Conservation (phyloP, 2,797 vertebrate species). For the Channa striata region DNA sequence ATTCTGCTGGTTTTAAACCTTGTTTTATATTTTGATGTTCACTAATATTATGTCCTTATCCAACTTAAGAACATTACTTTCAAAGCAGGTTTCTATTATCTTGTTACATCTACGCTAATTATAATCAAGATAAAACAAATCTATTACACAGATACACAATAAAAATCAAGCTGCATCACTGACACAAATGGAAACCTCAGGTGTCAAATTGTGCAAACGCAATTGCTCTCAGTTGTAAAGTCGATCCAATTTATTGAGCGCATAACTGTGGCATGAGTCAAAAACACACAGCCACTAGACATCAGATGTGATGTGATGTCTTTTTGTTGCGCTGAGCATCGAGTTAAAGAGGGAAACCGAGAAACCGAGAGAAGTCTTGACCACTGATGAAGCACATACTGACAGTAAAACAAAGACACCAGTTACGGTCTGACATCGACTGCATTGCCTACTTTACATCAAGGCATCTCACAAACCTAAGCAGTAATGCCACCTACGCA, state of each 20-base stretch:
- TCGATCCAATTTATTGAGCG: background rate
- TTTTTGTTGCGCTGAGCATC: constrained; percentile 4
- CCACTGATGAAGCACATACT: constrained; percentile 41
- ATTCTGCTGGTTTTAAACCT: background rate
- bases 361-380: constrained; percentile 22
- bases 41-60: constrained; percentile 8
- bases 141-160: constrained; percentile 5
- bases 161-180: constrained; percentile 4
- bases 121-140: constrained; percentile 14
- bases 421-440: constrained; percentile 17
- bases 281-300: background rate
- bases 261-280: background rate
- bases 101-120: constrained; percentile 5
- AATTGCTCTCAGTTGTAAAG: constrained; percentile 11
- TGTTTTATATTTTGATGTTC: background rate
- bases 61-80: background rate
- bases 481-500: constrained; percentile 16
- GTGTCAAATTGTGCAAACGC: background rate
- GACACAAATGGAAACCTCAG: background rate
- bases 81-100: constrained; percentile 24
- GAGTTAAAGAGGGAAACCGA: constrained; percentile 12
- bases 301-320: too few species aligned
- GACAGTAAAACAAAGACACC: too few species aligned
- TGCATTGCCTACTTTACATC: constrained; percentile 4
- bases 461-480: constrained; percentile 22